Percentiles rank a stretch among this genome's conserved stretches.
phyloP scores from a whole-genome alignment of 1,140 invertebrate species.

The Leptestheria dahalacensis region DNA sequence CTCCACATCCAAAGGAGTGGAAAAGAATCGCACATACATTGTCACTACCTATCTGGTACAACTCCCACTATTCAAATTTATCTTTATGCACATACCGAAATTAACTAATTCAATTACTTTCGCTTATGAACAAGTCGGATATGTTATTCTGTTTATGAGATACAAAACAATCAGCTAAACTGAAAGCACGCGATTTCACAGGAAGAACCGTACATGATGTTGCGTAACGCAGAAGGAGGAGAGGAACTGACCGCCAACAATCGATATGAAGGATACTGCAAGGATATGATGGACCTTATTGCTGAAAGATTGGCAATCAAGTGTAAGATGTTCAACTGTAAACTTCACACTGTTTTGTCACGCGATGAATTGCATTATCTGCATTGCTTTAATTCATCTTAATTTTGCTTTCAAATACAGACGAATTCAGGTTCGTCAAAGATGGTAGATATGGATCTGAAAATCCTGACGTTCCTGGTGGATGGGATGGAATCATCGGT shows the following conservation, averaged over 20 bases:
- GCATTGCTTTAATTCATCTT: no score
- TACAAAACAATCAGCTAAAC: background rate
- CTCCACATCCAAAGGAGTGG: constrained; percentile 50
- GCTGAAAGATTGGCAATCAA: constrained; percentile 64
- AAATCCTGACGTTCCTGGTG: constrained; percentile 53
- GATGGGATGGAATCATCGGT: constrained; percentile 91
- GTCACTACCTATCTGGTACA: constrained; percentile 81
- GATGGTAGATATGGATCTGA: constrained; percentile 71
- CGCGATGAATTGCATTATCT: no score
- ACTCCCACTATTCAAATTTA: no score
- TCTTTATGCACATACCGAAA: background rate
- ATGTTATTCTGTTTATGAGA: no score
- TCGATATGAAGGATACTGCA: constrained; percentile 81
- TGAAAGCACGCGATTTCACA: constrained; percentile 26
- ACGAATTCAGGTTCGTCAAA: constrained; percentile 61
- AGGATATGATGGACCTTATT: constrained; percentile 74
- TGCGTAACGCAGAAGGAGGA: constrained; percentile 45
- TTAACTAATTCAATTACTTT: no score
- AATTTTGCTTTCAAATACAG: constrained; percentile 41
- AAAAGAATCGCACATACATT: constrained; percentile 75
- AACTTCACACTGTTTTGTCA: no score
- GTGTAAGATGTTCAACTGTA: no score
- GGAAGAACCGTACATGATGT: constrained; percentile 76
- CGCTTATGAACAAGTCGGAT: background rate
- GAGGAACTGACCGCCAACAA: constrained; percentile 62